Base-by-base conservation (phyloP, 2,888 invertebrate genomes). In the Belgica antarctica region DNA sequence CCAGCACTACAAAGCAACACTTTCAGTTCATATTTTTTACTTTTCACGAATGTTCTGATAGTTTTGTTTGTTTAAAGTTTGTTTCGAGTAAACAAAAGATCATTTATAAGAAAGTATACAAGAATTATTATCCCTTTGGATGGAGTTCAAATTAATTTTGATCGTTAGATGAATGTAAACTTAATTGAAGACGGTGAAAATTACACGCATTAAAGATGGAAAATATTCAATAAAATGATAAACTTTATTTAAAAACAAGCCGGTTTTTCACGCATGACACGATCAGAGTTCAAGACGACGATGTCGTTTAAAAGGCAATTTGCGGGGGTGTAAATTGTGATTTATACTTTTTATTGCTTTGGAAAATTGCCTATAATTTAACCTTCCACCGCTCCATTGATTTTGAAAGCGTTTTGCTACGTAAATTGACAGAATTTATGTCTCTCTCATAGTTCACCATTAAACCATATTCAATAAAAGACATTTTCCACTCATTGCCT, bases 361-460 rank as follows among this genome's bases (percentile, higher is more conserved):
- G 22, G n/a, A 24, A 61, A 61, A 61, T 61, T 61, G 61, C 61
- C 61, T 15, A 61, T 61, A 61, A 61, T 61, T 61, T 57, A 12
- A 25, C 28, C 61, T 27, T 61, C 17, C 25, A 61, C 5, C 22
- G 61, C 24, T 61, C n/a, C 61, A 61, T 61, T 61, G 61, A 61
- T 2, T 61, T 19, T 61, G 15, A 28, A 61, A 61, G 47, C 65
- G 36, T 66, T 66, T 66, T 34, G 65, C 62, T 62, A 7, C 47
- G 31, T 25, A 28, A 66, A 66, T 47, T 66, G 65, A 66, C 27
- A 15, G 46, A 66, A 66, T 61, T 61, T 61, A 61, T 61, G 61
- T 61, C 61, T 4, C n/a, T n/a, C n/a, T 28, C 47, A 66, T 46
- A 66, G 65, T 52, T 52, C 52, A 52, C 52, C 52, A 52, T 52